phyloP scores from a whole-genome alignment of 2,113 vertebrate genomes.

The Neoarius graeffei region DNA sequence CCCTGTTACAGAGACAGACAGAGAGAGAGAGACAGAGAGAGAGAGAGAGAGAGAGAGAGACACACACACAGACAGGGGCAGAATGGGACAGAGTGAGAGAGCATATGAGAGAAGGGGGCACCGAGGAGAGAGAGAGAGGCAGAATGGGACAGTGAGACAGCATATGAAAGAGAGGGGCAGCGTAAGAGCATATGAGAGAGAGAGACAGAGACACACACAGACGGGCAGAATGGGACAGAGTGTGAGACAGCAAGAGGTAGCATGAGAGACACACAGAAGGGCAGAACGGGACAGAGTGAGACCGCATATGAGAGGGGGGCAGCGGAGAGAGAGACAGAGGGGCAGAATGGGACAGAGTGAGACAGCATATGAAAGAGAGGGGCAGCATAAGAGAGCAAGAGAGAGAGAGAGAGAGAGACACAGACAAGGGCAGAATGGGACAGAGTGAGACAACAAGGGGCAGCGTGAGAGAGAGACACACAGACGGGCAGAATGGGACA shows the following conservation, averaged over 20 bases:
- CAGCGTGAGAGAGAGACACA: background rate
- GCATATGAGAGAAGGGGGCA: no score
- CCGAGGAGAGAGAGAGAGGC: no score
- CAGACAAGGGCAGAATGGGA: no score
- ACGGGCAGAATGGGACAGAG: background rate
- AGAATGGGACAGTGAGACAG: no score
- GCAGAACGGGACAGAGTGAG: background rate
- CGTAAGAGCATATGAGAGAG: no score
- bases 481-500: background rate
- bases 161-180: background rate
- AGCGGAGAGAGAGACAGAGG: no score
- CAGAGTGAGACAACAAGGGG: background rate
- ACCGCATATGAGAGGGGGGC: background rate
- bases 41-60: background rate
- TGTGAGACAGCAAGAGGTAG: background rate
- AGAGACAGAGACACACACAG: no score
- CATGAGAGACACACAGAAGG: background rate
- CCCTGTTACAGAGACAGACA: slow-evolving; percentile 73
- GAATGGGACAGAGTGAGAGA: no score
- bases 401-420: no score
- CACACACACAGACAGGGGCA: background rate
- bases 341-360: no score
- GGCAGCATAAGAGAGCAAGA: background rate
- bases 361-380: background rate
- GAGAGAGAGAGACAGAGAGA: slow-evolving; percentile 12